These are phyloP conservation scores for Danio kyathit DNA, from an alignment of 2,797 vertebrate genomes.

Conservation along the genomic window DNA sequence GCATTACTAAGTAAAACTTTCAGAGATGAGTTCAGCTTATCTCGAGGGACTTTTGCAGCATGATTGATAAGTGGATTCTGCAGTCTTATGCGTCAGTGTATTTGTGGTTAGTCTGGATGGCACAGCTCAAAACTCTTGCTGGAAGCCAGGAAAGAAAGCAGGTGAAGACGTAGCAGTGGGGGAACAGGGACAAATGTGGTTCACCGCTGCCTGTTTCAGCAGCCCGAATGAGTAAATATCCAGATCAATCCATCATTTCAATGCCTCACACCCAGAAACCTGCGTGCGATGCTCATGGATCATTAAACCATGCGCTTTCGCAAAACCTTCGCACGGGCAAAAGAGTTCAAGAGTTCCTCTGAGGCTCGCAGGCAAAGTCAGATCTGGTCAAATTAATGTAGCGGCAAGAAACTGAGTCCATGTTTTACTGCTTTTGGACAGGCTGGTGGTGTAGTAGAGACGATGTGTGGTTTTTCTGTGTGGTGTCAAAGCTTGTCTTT, in stretches of 20 bases:
- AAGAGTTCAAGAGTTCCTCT: slow-evolving; percentile 11
- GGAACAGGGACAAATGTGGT: background rate
- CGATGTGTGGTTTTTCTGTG: background rate
- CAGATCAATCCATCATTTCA: slow-evolving; percentile 35
- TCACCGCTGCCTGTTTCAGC: background rate
- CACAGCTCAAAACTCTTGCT: background rate
- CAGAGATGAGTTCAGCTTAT: slow-evolving; percentile 37
- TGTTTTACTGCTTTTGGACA: slow-evolving; percentile 27
- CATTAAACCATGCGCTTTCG: slow-evolving; percentile 30
- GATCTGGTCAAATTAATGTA: slow-evolving; percentile 12
- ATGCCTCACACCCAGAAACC: slow-evolving; percentile 11
- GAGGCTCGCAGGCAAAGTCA: background rate
- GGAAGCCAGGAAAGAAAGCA: background rate
- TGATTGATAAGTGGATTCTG: slow-evolving; percentile 16
- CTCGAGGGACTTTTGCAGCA: slow-evolving; percentile 21
- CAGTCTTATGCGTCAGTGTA: background rate
- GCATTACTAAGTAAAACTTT: slow-evolving; percentile 75
- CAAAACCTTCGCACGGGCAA: slow-evolving; percentile 19
- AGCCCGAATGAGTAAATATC: slow-evolving; percentile 32
- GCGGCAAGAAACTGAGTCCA: background rate
- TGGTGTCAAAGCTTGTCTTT: slow-evolving; percentile 12
- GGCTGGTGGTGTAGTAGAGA: background rate
- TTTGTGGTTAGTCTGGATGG: slow-evolving; percentile 5
- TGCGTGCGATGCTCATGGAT: slow-evolving; percentile 22
- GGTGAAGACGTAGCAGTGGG: background rate